Base-by-base conservation (phyloP, 2,113 vertebrate genomes). In the Salvelinus namaycush region DNA sequence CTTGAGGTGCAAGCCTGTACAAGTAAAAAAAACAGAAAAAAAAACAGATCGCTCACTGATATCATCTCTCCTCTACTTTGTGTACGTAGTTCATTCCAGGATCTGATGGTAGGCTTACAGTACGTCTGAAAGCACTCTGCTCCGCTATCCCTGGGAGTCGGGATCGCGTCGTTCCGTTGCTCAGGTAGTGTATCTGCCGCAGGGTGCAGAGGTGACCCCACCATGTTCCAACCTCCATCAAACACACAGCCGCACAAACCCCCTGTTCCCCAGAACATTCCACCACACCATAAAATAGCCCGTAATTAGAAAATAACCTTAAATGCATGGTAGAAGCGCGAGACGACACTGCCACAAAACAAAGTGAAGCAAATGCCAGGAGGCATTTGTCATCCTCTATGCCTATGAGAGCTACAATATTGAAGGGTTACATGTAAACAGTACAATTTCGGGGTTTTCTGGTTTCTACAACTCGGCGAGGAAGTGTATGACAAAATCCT, bases 341-440 rank as follows among this genome's bases (percentile, higher is more conserved):
- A 44, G 69, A 59, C 88, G 87, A 91, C 76, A 86, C 79, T 81
- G 82, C 89, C 86, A 86, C 90, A 88, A 91, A 88, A 89, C 88
- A 91, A 89, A 91, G 83, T 89, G 64, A 84, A 83, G 79, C 79
- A 80, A 85, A 84, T 77, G 87, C 87, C 88, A 87, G 76, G 6
- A 87, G 85, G 74, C 86, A 90, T 92, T 90, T 92, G 86, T 92
- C 88, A 92, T 92, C 84, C 80, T 80, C 90, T 80, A 90, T 86
- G 89, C 83, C 89, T 87, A 78, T 66, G 72, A 83, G 83, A 75
- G 81, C 84, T 86, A 79, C 76, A 77, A 81, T 90, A 90, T 90
- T 92, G 87, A 93, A 92, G 90, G 90, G 79, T 91, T 90, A 91
- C 90, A 91, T 89, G 92, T 91, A 92, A 92, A 93, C 92, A 92